Conservation (phyloP, 1,140 invertebrate species). For the Danaus melanippus region DNA sequence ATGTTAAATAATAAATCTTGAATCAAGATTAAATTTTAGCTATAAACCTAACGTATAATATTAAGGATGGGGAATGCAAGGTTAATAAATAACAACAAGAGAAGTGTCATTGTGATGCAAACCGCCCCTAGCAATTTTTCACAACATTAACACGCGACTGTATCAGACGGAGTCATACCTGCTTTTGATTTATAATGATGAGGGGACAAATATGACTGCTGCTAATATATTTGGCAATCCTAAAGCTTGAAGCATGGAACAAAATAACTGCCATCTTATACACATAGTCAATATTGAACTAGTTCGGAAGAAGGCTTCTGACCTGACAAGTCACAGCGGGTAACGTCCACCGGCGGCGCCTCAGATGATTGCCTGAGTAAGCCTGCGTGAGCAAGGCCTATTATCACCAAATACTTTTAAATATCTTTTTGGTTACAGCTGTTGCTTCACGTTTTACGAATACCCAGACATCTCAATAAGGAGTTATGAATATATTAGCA, state of each 20-base stretch:
- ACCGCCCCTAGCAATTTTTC: slow-evolving; percentile 34
- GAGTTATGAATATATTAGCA: slow-evolving; percentile 40
- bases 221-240: slow-evolving; percentile 49
- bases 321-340: slow-evolving; percentile 42
- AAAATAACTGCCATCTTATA: too few species aligned
- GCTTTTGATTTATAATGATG: slow-evolving; percentile 67
- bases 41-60: too few species aligned
- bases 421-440: slow-evolving; percentile 40
- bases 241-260: background rate
- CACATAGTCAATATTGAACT: background rate
- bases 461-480: slow-evolving; percentile 45
- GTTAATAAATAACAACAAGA: slow-evolving; percentile 3
- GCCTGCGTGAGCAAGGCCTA: slow-evolving; percentile 56
- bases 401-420: slow-evolving; percentile 49
- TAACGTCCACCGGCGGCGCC: slow-evolving; percentile 44
- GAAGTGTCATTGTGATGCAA: slow-evolving; percentile 18
- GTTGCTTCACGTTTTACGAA: slow-evolving; percentile 45
- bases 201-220: slow-evolving; percentile 51
- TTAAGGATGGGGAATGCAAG: too few species aligned
- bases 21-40: too few species aligned
- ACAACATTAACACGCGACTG: slow-evolving; percentile 45
- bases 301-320: slow-evolving; percentile 11
- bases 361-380: slow-evolving; percentile 28
- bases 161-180: slow-evolving; percentile 53
- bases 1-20: too few species aligned